Evolutionary conservation across 2,888 invertebrate genomes (phyloP), one percentile per base, ranked within the genome.

Genomic region (Ochropleura plecta): DNA sequence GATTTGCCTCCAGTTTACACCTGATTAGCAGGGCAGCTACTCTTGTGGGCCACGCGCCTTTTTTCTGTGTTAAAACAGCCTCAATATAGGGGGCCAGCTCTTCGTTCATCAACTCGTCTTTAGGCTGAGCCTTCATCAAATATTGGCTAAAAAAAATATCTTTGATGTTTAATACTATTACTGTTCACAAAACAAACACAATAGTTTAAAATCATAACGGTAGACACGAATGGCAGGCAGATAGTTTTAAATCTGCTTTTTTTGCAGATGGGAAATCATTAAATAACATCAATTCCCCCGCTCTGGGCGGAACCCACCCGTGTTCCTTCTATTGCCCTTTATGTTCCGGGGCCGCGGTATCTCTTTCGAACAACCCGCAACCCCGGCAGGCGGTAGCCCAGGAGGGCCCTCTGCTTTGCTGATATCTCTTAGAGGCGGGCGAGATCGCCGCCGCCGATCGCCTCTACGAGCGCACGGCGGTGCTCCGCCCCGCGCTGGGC

Each of bases 71-170:
- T 1, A 98, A 93, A 14, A 98, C 92, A 1, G 96, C 96, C 71
- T 96, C 97, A 42, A 99, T 95, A 93, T 98, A 99, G 0, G 99
- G 98, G 80, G 97, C 97, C 0, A 99, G 92, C 93, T 99, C 98
- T 94, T 99, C 99, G 49, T 97, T 97, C 53, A 98, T 97, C 9
- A 99, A 94, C 69, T 98, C 98, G 91, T 98, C 98, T 91, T 97
- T 97, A 0, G 99, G 98, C 90, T 98, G 98, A 4, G 98, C 97
- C 88, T 98, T 97, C 92, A 97, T 96, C 88, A 98, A 95, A 84
- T 98, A 97, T 90, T 98, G 97, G 69, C 98, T 98, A 90, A 79
- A 83, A 94, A 59, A 14, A 57, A 55, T 0, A 48, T 14, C 2
- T 20, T 48, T 18, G 18, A 51, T 16, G 5, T 64, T 76, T 5